These are phyloP conservation scores for Physocephala rufipes DNA, from an alignment of 2,888 invertebrate species.

Conservation along the genomic window DNA sequence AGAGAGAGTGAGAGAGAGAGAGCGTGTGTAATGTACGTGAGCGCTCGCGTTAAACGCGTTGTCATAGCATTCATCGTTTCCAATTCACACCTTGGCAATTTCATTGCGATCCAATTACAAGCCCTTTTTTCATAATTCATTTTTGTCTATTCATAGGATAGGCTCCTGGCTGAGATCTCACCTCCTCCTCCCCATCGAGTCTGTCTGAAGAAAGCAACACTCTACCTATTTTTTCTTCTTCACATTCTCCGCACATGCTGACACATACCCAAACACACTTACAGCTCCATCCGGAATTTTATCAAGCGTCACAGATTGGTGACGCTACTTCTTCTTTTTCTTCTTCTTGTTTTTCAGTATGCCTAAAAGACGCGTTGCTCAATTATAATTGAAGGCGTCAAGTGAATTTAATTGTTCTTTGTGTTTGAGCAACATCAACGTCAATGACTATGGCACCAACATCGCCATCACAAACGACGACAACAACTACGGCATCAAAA, in stretches of 20 bases:
- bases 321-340: neutral
- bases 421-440: conserved; percentile 12
- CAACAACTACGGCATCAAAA: neutral
- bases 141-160: neutral
- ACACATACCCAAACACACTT: too few species aligned
- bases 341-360: neutral
- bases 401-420: conserved; percentile 25
- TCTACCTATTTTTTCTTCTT: neutral
- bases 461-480: neutral
- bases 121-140: neutral
- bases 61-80: too few species aligned
- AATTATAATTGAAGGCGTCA: conserved; percentile 12
- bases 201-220: too few species aligned
- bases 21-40: conserved; percentile 4
- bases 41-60: too few species aligned
- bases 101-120: conserved; percentile 21
- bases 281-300: too few species aligned
- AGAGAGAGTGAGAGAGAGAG: too few species aligned
- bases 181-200: neutral
- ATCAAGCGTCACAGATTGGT: too few species aligned
- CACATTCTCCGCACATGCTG: neutral
- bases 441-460: neutral
- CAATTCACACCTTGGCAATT: conserved; percentile 2
- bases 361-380: neutral
- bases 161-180: too few species aligned